Evolutionary conservation across 2,888 invertebrate species (phyloP).

Genomic region (Arrhopalites spinosus): DNA sequence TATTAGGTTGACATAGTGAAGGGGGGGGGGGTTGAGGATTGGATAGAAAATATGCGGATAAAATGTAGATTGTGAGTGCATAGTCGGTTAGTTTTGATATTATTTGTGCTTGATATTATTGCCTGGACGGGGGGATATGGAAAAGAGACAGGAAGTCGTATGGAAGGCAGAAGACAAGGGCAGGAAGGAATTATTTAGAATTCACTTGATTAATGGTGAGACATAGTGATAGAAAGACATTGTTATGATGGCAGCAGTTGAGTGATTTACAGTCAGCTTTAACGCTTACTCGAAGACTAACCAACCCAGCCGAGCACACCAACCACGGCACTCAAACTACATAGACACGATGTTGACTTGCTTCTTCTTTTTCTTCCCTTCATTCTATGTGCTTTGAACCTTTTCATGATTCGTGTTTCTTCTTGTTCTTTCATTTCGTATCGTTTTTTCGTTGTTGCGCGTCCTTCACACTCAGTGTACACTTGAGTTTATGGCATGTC

Average conservation of each 20-base stretch:
- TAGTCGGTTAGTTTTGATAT: no score
- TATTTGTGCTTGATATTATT: no score
- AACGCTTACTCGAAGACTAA: conserved; percentile 6
- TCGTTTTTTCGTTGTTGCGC: background rate
- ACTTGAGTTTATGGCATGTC: background rate
- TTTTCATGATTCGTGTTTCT: conserved; percentile 1
- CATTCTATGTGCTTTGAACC: background rate
- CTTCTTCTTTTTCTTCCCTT: background rate
- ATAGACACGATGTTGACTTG: background rate
- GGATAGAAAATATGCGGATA: no score
- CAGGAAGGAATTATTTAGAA: conserved; percentile 26
- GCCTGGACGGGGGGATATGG: background rate
- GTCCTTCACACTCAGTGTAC: background rate
- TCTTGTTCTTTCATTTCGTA: background rate
- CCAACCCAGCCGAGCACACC: background rate
- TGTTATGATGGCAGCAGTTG: conserved; percentile 24
- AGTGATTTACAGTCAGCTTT: conserved; percentile 24
- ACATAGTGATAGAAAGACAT: conserved; percentile 10
- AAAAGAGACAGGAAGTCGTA: conserved; percentile 4
- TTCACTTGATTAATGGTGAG: conserved; percentile 11
- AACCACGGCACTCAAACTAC: background rate
- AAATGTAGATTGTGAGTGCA: no score
- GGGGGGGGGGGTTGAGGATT: no score
- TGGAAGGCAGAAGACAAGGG: conserved; percentile 1
- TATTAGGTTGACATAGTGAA: no score